Conservation (phyloP, 2,113 vertebrate species). For the Vulpes lagopus region DNA sequence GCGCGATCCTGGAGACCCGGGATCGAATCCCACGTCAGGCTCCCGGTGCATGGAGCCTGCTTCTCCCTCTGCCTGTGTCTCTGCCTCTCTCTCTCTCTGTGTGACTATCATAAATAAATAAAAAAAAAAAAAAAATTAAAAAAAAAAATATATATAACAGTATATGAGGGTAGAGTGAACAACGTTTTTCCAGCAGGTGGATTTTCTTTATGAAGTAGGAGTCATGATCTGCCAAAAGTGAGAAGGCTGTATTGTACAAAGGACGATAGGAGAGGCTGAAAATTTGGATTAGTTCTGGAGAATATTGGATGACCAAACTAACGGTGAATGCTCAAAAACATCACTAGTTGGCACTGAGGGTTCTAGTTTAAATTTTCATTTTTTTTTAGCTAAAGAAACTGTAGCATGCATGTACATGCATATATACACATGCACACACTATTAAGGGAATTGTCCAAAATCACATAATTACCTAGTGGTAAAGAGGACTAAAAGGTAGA, state of each 20-base stretch:
- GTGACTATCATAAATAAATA: too few relatives aligned
- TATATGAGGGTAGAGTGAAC: background rate
- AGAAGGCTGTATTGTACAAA: background rate
- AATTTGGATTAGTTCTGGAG: background rate
- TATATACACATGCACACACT: background rate
- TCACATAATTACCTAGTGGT: background rate
- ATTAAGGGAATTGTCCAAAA: background rate
- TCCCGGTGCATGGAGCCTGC: too few relatives aligned
- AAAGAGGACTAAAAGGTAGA: background rate
- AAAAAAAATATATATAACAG: background rate
- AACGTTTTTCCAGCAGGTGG: background rate
- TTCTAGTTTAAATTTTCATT: background rate
- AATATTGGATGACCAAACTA: background rate
- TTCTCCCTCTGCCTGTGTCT: too few relatives aligned
- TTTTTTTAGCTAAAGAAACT: background rate
- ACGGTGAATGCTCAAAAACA: background rate
- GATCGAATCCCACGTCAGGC: too few relatives aligned
- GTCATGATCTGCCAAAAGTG: background rate
- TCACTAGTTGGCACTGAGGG: background rate
- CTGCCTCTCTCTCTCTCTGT: too few relatives aligned
- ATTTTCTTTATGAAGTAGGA: constrained; percentile 1
- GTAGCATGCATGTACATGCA: fast-evolving
- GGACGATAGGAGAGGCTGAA: background rate
- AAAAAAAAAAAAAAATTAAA: too few relatives aligned
- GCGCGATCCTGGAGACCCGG: too few relatives aligned